Evolutionary conservation across 2,888 invertebrate genomes (phyloP).

Genomic region (Hoplodrina ambigua): DNA sequence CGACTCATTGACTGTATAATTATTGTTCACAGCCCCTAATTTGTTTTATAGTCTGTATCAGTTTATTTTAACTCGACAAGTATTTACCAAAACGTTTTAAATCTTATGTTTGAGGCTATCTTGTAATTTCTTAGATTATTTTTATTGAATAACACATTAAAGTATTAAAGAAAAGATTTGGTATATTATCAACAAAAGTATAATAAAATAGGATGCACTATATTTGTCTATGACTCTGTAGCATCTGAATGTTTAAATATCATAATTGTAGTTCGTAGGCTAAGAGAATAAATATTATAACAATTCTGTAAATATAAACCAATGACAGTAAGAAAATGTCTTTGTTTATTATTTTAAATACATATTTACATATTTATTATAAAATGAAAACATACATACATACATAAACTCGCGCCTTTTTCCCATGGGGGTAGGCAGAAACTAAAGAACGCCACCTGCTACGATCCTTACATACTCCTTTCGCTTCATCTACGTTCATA

Average conservation of each 20-base stretch:
- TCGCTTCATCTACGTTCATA: too few relatives aligned
- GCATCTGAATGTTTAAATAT: constrained; percentile 14
- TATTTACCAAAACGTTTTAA: background rate
- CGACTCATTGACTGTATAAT: background rate
- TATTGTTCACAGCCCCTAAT: background rate
- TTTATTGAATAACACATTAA: background rate
- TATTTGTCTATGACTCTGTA: background rate
- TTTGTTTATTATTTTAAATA: too few relatives aligned
- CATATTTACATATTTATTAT: too few relatives aligned
- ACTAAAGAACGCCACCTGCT: too few relatives aligned
- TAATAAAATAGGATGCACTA: background rate
- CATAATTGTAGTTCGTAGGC: background rate
- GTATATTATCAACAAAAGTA: background rate
- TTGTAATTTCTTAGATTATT: constrained; percentile 18
- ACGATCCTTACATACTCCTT: too few relatives aligned
- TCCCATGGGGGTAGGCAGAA: too few relatives aligned
- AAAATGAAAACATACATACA: too few relatives aligned
- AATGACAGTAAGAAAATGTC: background rate
- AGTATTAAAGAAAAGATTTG: background rate
- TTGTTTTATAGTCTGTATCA: background rate
- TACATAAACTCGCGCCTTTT: too few relatives aligned
- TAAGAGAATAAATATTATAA: constrained; percentile 6
- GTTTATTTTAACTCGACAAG: too few relatives aligned
- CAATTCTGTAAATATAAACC: constrained; percentile 48
- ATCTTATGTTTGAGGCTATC: background rate